Evolutionary conservation across 1,140 invertebrate species (phyloP).

Genomic region (Orussus abietinus): DNA sequence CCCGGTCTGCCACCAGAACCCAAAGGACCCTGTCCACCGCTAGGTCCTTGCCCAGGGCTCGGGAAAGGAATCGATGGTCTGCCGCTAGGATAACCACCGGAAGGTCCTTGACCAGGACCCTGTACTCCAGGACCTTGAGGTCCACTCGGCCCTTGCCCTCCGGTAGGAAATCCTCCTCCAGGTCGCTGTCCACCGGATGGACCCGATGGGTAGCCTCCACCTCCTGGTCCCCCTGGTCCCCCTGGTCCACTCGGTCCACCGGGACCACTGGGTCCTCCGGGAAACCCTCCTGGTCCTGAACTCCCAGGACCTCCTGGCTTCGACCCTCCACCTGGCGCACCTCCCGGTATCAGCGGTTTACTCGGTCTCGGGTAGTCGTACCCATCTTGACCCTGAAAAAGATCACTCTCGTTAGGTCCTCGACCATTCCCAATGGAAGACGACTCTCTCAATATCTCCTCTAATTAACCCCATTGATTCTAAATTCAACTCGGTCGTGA

Average conservation of each 20-base stretch:
- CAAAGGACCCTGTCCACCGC: constrained; percentile 12
- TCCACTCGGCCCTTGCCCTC: constrained; percentile 7
- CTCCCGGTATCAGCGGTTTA: constrained; percentile 36
- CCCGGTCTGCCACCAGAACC: constrained; percentile 13
- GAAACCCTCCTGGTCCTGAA: constrained; percentile 19
- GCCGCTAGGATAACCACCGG: constrained; percentile 13
- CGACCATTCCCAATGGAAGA: too few relatives aligned
- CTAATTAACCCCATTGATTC: too few relatives aligned
- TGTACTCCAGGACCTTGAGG: background rate
- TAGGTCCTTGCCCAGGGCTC: constrained; percentile 16
- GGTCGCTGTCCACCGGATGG: too few relatives aligned
- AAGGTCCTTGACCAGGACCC: constrained; percentile 1
- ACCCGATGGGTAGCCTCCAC: too few relatives aligned
- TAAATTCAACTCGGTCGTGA: too few relatives aligned
- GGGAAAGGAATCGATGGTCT: constrained; percentile 1
- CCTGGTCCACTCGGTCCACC: constrained; percentile 7
- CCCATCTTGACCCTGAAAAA: constrained; percentile 42
- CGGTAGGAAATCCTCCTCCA: too few relatives aligned
- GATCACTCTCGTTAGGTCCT: too few relatives aligned
- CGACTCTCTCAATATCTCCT: too few relatives aligned
- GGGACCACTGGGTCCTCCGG: constrained; percentile 16
- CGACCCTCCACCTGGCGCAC: constrained; percentile 14
- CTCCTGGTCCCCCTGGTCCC: constrained; percentile 14
- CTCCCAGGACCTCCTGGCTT: constrained; percentile 5
- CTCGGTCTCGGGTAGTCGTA: constrained; percentile 42